Conservation (phyloP, 2,113 vertebrate species). For the Garra rufa region DNA sequence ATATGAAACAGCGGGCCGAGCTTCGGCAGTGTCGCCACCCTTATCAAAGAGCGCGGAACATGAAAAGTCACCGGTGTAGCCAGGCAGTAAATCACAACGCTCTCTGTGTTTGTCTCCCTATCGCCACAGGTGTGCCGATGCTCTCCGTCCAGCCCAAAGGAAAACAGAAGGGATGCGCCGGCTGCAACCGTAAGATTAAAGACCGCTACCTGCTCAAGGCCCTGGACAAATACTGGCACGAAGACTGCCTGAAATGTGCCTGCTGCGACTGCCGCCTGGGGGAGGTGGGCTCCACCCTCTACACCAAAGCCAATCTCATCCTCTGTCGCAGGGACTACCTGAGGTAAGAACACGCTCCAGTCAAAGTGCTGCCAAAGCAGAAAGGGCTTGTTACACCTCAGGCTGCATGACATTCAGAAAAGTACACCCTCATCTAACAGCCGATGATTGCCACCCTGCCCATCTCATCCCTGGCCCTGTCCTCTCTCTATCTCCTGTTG, state of each 20-base stretch:
- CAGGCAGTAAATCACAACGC: constrained; percentile 75
- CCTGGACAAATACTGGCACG: constrained; percentile 99
- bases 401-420: constrained; percentile 58
- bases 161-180: constrained; percentile 99
- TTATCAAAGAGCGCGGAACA: constrained; percentile 76
- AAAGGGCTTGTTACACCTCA: constrained; percentile 58
- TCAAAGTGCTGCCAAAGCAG: constrained; percentile 52
- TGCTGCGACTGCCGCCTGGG: constrained; percentile 99
- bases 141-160: constrained; percentile 98
- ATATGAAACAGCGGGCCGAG: constrained; percentile 72
- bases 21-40: constrained; percentile 61
- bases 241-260: constrained; percentile 99
- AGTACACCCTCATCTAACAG: constrained; percentile 40
- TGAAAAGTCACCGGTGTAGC: constrained; percentile 76
- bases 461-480: background rate
- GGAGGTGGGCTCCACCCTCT: constrained; percentile 99
- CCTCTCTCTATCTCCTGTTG: background rate
- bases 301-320: constrained; percentile 99
- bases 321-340: constrained; percentile 99
- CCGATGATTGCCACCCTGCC: constrained; percentile 4
- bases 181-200: constrained; percentile 99
- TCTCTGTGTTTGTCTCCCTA: constrained; percentile 72
- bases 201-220: constrained; percentile 99
- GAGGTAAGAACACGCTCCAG: constrained; percentile 81
- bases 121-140: constrained; percentile 94